Conservation (phyloP, 1,140 invertebrate species). For the Aphaenogaster floridana region DNA sequence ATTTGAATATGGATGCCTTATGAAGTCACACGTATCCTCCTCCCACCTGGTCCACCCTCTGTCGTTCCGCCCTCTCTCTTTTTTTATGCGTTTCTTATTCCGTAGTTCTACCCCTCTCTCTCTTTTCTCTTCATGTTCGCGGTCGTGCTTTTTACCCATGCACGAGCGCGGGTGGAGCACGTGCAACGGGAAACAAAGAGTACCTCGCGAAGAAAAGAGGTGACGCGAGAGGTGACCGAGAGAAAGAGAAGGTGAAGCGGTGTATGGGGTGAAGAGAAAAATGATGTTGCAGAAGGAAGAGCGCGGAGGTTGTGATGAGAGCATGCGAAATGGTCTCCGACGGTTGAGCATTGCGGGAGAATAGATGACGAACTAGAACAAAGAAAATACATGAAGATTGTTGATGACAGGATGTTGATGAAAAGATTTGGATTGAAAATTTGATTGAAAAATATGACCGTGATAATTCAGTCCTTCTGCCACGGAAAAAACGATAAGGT, state of each 20-base stretch:
- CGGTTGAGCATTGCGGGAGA: slow-evolving; percentile 40
- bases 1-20: slow-evolving; percentile 75
- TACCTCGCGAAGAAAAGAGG: slow-evolving; percentile 62
- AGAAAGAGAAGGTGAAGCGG: slow-evolving; percentile 48
- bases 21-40: slow-evolving; percentile 73
- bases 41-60: slow-evolving; percentile 56
- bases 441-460: background rate
- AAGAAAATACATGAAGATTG: slow-evolving; percentile 53
- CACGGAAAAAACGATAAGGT: too few species aligned
- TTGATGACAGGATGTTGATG: background rate
- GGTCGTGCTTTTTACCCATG: slow-evolving; percentile 34
- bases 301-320: slow-evolving; percentile 47
- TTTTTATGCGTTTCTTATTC: slow-evolving; percentile 37
- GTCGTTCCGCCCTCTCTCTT: slow-evolving; percentile 6
- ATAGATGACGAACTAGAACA: slow-evolving; percentile 23
- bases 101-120: slow-evolving; percentile 4
- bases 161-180: slow-evolving; percentile 73
- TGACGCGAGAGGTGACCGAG: slow-evolving; percentile 58
- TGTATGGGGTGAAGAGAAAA: slow-evolving; percentile 61
- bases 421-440: background rate
- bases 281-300: slow-evolving; percentile 55
- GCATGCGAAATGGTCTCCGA: slow-evolving; percentile 66
- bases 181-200: slow-evolving; percentile 77
- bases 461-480: background rate
- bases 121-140: slow-evolving; percentile 1